Conservation (phyloP, 2,888 invertebrate genomes). For the Apeira syringaria region DNA sequence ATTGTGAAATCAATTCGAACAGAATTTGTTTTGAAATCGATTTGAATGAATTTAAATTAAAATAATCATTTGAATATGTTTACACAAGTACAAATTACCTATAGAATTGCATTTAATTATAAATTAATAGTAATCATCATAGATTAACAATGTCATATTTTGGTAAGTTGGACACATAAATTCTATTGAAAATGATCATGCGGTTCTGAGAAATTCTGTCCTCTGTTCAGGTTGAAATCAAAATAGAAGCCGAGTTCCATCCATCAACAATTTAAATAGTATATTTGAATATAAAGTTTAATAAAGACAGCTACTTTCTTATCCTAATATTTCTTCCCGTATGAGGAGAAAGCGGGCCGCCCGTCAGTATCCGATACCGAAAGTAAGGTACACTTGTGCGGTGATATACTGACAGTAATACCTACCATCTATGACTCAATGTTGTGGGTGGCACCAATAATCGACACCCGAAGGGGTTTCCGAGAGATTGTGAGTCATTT, state of each 20-base stretch:
- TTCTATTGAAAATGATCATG: too few species aligned
- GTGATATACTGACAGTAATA: constrained; percentile 19
- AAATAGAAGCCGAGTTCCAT: too few species aligned
- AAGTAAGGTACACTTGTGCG: constrained; percentile 26
- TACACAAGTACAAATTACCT: too few species aligned
- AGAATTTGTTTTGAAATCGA: constrained; percentile 14
- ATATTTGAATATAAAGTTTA: too few species aligned
- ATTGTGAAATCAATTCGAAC: constrained; percentile 11
- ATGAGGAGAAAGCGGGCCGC: constrained; percentile 36
- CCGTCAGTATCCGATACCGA: constrained; percentile 25
- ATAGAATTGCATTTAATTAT: too few species aligned
- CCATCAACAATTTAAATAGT: too few species aligned
- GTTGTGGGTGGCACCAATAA: constrained; percentile 40
- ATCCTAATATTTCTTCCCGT: constrained; percentile 20
- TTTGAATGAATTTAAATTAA: constrained; percentile 1
- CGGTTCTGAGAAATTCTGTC: too few species aligned
- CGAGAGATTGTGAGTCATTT: constrained; percentile 33
- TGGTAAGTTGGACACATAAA: too few species aligned
- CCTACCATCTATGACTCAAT: constrained; percentile 47
- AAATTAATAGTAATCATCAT: too few species aligned
- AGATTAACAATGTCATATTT: too few species aligned
- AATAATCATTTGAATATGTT: too few species aligned
- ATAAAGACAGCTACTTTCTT: not conserved
- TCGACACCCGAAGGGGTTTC: constrained; percentile 28
- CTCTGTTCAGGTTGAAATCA: too few species aligned